Conservation (phyloP, 2,797 vertebrate species). For the Etheostoma perlongum region DNA sequence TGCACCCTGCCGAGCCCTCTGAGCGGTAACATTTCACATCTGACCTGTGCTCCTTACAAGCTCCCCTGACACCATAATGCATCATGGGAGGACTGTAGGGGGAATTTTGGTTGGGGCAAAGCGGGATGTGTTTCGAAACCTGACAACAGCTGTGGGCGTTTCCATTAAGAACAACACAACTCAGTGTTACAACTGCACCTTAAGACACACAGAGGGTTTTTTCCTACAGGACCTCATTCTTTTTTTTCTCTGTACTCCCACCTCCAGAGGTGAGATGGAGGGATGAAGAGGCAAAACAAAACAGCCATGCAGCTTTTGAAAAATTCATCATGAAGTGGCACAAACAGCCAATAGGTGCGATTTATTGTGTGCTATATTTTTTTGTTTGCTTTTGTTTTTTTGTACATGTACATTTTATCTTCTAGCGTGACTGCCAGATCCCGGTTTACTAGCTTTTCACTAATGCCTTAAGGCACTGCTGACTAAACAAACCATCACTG, state of each 20-base stretch:
- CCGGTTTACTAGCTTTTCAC: constrained; percentile 45
- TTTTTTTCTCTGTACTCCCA: constrained; percentile 16
- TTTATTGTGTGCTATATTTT: constrained; percentile 23
- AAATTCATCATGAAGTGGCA: constrained; percentile 58
- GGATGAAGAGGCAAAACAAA: constrained; percentile 29
- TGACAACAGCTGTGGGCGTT: constrained; percentile 78
- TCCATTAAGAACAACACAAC: constrained; percentile 77
- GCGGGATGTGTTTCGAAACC: constrained; percentile 70
- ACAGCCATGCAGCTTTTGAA: constrained; percentile 56
- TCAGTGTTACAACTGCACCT: constrained; percentile 69
- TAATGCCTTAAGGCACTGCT: constrained; percentile 52
- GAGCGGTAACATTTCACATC: constrained; percentile 78
- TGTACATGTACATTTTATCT: constrained; percentile 30
- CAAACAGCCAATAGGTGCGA: constrained; percentile 42
- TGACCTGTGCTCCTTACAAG: constrained; percentile 71
- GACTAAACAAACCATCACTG: constrained; percentile 63
- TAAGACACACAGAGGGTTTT: constrained; percentile 13
- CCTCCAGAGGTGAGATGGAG: constrained; percentile 30
- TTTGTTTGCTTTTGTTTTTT: neutral
- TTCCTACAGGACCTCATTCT: constrained; percentile 27
- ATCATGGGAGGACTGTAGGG: constrained; percentile 75
- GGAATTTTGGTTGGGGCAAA: constrained; percentile 51
- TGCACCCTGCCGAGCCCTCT: constrained; percentile 65
- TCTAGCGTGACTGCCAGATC: constrained; percentile 32
- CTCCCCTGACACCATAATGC: constrained; percentile 72